phyloP scores from a whole-genome alignment of 1,140 invertebrate genomes.

The Theocolax elegans region DNA sequence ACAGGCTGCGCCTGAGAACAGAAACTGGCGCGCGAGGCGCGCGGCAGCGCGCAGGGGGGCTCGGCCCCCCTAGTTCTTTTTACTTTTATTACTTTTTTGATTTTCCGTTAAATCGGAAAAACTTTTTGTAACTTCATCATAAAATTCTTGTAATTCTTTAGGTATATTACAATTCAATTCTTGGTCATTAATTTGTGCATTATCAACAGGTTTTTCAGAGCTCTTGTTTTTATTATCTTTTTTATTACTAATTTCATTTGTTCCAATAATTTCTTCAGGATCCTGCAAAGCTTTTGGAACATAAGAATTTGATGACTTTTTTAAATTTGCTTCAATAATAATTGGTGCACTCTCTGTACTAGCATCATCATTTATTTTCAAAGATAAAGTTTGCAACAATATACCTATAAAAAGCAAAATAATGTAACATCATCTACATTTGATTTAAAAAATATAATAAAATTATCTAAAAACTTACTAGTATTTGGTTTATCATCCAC shows the following conservation, averaged over 20 bases:
- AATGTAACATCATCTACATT: too few relatives aligned
- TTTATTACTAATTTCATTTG: background rate
- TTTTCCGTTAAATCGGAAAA: background rate
- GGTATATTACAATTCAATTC: conserved; percentile 6
- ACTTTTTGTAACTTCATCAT: conserved; percentile 8
- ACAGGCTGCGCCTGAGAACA: too few relatives aligned
- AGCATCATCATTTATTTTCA: background rate
- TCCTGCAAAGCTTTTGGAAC: conserved; percentile 1
- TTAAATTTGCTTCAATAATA: conserved; percentile 19
- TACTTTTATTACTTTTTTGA: conserved; percentile 9
- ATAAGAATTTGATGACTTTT: conserved; percentile 26
- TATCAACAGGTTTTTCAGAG: too few relatives aligned
- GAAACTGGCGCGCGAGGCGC: too few relatives aligned
- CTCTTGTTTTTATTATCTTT: background rate
- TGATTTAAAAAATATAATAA: too few relatives aligned
- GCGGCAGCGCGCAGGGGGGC: too few relatives aligned
- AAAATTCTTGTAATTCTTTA: conserved; percentile 18
- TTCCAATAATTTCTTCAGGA: background rate
- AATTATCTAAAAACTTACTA: too few relatives aligned
- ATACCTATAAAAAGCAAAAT: too few relatives aligned
- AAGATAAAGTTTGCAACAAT: too few relatives aligned
- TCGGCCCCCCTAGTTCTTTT: too few relatives aligned
- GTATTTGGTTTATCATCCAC: too few relatives aligned
- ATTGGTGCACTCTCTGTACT: background rate
- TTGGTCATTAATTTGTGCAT: too few relatives aligned